Conservation (phyloP, 2,113 vertebrate species). For the Rhea pennata region DNA sequence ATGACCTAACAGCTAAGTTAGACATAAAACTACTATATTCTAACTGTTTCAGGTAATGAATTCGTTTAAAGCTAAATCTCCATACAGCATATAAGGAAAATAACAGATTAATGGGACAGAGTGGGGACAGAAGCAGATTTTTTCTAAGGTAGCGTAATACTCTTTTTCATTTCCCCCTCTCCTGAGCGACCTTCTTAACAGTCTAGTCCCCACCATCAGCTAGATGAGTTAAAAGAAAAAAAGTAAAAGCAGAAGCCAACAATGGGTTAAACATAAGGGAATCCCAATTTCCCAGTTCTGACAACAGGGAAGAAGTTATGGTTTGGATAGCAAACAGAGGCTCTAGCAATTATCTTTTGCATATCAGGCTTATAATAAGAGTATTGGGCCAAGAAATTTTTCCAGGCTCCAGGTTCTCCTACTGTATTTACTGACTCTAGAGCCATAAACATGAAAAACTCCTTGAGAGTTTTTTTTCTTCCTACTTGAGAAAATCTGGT, state of each 20-base stretch:
- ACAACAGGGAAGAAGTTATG: background rate
- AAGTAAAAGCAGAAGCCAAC: background rate
- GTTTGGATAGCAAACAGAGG: background rate
- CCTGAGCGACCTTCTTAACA: background rate
- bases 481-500: background rate
- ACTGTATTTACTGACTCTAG: background rate
- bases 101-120: background rate
- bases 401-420: background rate
- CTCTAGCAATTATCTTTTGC: background rate
- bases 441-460: background rate
- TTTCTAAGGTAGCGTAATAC: background rate
- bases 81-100: background rate
- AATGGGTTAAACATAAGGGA: background rate
- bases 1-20: background rate
- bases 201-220: background rate
- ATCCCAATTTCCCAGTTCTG: background rate
- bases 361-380: background rate
- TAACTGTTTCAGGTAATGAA: background rate
- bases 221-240: background rate
- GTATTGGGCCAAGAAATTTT: background rate
- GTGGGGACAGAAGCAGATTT: background rate
- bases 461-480: background rate
- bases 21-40: background rate
- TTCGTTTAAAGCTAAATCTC: background rate
- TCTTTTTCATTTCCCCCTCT: background rate